These are phyloP conservation scores for Liolophura sinensis DNA, from an alignment of 1,140 invertebrate genomes.

Conservation along the genomic window DNA sequence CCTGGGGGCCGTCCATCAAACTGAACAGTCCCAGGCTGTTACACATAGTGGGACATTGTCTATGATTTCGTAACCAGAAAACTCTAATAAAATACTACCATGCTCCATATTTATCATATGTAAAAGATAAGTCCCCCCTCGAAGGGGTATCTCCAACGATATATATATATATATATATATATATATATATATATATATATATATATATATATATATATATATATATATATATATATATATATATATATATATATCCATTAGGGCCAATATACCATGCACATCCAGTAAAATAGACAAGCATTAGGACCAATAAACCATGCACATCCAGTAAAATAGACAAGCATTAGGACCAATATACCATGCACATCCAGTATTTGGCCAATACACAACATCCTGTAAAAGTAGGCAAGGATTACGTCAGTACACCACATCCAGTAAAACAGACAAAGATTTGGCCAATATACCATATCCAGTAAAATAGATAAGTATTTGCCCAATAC, in stretches of 20 bases:
- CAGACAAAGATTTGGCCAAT: not conserved
- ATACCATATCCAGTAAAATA: conserved; percentile 2
- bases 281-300: not conserved
- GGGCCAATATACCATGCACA: not conserved
- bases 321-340: not conserved
- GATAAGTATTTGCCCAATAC: not conserved
- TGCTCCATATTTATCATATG: too few species aligned
- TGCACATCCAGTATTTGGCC: not conserved
- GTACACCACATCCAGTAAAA: conserved; percentile 1
- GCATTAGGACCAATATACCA: not conserved
- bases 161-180: not conserved
- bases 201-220: conserved; percentile 4
- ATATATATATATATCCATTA: conserved; percentile 4
- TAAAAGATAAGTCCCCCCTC: too few species aligned
- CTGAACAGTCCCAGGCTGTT: too few species aligned
- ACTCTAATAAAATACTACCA: too few species aligned
- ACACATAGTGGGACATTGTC: too few species aligned
- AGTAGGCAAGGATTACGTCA: not conserved
- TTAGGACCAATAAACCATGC: not conserved
- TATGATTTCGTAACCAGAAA: too few species aligned
- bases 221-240: conserved; percentile 4
- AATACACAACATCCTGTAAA: not conserved
- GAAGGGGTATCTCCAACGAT: not conserved
- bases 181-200: conserved; percentile 4
- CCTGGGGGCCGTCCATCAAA: too few species aligned